Evolutionary conservation across 1,140 invertebrate genomes (phyloP).

Genomic region (Zaprionus gabonicus): DNA sequence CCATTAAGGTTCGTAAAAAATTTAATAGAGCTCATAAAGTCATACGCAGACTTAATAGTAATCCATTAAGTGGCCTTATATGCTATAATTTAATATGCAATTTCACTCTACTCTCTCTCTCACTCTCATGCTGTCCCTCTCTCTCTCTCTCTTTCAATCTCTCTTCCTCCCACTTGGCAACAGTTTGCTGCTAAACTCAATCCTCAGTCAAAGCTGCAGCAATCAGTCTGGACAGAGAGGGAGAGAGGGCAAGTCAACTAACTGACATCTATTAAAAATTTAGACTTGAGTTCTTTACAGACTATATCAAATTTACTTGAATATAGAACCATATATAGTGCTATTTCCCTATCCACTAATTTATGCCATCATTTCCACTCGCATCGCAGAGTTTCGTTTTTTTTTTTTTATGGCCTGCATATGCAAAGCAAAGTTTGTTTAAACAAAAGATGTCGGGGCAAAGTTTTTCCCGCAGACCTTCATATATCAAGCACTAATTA

Average conservation of each 20-base stretch:
- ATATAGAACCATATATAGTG: background rate
- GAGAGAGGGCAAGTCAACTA: background rate
- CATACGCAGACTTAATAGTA: constrained; percentile 7
- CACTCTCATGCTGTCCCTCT: background rate
- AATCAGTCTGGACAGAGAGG: background rate
- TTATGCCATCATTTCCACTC: background rate
- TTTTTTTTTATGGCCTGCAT: background rate
- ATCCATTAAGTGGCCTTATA: constrained; percentile 7
- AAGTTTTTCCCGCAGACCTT: constrained; percentile 38
- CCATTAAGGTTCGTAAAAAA: constrained; percentile 22
- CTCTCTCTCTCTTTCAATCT: background rate
- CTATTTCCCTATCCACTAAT: background rate
- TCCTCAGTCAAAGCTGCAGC: constrained; percentile 17
- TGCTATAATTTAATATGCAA: background rate
- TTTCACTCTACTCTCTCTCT: background rate
- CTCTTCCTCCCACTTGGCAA: background rate
- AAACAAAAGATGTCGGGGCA: constrained; percentile 29
- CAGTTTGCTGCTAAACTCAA: constrained; percentile 3
- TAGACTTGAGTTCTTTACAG: background rate
- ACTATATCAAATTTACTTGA: background rate
- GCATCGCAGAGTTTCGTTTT: background rate
- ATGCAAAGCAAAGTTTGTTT: constrained; percentile 19
- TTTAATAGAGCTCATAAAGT: constrained; percentile 34
- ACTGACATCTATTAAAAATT: background rate
- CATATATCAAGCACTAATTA: constrained; percentile 73